Evolutionary conservation across 1,140 invertebrate species (phyloP).

Genomic region (Drosophila orosa): DNA sequence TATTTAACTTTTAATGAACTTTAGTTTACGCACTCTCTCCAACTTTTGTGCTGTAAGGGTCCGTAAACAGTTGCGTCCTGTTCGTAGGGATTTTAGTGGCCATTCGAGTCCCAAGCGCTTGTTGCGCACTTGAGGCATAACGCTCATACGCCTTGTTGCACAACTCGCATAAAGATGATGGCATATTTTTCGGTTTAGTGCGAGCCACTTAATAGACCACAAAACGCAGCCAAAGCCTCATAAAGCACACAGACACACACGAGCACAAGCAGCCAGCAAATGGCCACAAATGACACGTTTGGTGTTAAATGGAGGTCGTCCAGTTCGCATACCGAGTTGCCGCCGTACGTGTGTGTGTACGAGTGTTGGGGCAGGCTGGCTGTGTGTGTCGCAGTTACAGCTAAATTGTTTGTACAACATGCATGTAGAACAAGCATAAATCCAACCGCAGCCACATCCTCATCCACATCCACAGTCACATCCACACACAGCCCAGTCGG

Average conservation of each 20-base stretch:
- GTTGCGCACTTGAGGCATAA: slow-evolving; percentile 67
- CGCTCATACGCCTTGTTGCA: slow-evolving; percentile 59
- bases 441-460: slow-evolving; percentile 55
- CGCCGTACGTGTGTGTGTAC: slow-evolving; percentile 4
- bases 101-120: slow-evolving; percentile 51
- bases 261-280: slow-evolving; percentile 54
- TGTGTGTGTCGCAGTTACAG: slow-evolving; percentile 67
- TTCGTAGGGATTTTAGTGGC: slow-evolving; percentile 60
- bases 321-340: slow-evolving; percentile 46
- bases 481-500: slow-evolving; percentile 35
- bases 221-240: slow-evolving; percentile 70
- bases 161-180: slow-evolving; percentile 73
- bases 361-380: slow-evolving; percentile 24
- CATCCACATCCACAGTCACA: slow-evolving; percentile 29
- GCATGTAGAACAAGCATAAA: slow-evolving; percentile 81
- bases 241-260: slow-evolving; percentile 42
- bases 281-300: slow-evolving; percentile 82
- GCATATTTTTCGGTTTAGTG: slow-evolving; percentile 71
- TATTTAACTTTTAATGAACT: slow-evolving; percentile 68
- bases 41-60: background rate
- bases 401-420: slow-evolving; percentile 81
- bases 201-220: slow-evolving; percentile 79
- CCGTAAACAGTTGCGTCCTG: slow-evolving; percentile 41
- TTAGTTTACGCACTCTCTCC: slow-evolving; percentile 44
- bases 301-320: slow-evolving; percentile 80